These are phyloP conservation scores for Noctilio leporinus DNA, from an alignment of 2,113 vertebrate genomes.

Conservation along the genomic window DNA sequence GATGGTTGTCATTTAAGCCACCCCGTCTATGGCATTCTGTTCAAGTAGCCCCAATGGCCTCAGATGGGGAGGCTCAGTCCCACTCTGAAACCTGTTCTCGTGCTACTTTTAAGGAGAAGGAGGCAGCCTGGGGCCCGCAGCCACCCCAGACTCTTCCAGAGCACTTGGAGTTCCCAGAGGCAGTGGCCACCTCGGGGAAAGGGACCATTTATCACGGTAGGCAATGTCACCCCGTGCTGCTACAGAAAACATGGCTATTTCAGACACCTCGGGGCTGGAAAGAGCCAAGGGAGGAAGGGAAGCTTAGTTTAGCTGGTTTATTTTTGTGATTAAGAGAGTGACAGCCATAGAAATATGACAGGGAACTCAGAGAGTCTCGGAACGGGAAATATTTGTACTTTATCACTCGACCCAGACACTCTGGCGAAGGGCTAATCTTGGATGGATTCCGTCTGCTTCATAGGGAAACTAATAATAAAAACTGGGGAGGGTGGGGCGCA, in stretches of 20 bases:
- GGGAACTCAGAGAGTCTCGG: neutral
- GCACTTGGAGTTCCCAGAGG: neutral
- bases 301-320: neutral
- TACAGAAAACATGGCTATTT: neutral
- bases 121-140: no score
- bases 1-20: neutral
- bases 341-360: neutral
- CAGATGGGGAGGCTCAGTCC: neutral
- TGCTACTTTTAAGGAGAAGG: neutral
- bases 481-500: neutral
- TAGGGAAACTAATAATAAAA: constrained; percentile 19
- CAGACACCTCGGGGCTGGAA: neutral
- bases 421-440: neutral
- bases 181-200: neutral
- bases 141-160: neutral
- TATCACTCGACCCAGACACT: neutral
- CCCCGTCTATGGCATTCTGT: neutral
- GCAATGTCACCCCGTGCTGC: neutral
- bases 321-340: neutral
- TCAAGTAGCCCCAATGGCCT: fast-evolving
- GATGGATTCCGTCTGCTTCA: constrained; percentile 12
- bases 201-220: neutral
- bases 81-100: neutral
- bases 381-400: constrained; percentile 36
- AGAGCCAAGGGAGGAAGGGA: neutral